Conservation (phyloP, 2,113 vertebrate species). For the Apeltes quadracus region DNA sequence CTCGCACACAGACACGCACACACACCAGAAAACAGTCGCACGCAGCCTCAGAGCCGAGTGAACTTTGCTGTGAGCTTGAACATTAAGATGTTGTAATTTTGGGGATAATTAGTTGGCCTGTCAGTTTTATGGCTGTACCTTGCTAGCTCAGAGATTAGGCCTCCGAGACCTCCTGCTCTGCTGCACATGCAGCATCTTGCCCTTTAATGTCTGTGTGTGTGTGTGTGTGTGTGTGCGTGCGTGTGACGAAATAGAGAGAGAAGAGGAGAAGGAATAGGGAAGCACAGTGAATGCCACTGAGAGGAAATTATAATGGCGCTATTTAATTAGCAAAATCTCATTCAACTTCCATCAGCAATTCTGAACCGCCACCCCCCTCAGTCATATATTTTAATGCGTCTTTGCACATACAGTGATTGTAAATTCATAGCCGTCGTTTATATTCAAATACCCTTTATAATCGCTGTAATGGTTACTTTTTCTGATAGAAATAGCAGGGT, state of each 20-base stretch:
- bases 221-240: constrained; percentile 21
- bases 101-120: constrained; percentile 83
- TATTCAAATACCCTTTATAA: constrained; percentile 61
- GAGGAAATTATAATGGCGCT: constrained; percentile 57
- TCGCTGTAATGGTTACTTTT: constrained; percentile 46
- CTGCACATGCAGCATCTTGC: constrained; percentile 48
- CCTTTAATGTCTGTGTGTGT: constrained; percentile 40
- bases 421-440: constrained; percentile 62
- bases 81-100: constrained; percentile 86
- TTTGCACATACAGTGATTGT: constrained; percentile 48
- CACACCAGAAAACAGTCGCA: constrained; percentile 18
- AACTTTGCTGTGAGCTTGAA: constrained; percentile 68
- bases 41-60: constrained; percentile 43
- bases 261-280: constrained; percentile 1
- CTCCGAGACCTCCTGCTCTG: constrained; percentile 76
- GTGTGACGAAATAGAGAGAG: background rate
- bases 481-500: constrained; percentile 14
- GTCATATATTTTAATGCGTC: constrained; percentile 45
- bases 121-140: constrained; percentile 83
- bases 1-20: constrained; percentile 25
- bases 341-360: constrained; percentile 63
- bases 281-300: constrained; percentile 12
- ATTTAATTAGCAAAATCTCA: constrained; percentile 72
- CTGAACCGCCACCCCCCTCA: constrained; percentile 37
- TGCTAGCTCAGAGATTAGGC: constrained; percentile 70